phyloP scores from a whole-genome alignment of 2,888 invertebrate species.

The Nomada fabriciana region DNA sequence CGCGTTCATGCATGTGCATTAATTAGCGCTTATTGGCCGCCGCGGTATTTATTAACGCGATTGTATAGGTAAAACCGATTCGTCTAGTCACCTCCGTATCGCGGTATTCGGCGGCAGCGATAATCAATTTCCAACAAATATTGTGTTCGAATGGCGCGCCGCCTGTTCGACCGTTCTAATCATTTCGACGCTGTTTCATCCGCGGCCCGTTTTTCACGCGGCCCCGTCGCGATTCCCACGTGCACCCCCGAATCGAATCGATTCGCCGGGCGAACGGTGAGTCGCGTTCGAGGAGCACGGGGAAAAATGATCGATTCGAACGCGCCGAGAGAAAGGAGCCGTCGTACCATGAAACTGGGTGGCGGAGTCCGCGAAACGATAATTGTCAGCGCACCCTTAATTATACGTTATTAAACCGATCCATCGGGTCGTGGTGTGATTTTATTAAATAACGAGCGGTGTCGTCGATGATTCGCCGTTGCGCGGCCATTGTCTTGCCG shows the following conservation, averaged over 20 bases:
- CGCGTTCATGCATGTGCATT: slow-evolving; percentile 64
- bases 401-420: slow-evolving; percentile 70
- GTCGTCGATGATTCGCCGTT: slow-evolving; percentile 65
- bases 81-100: slow-evolving; percentile 64
- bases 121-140: slow-evolving; percentile 69
- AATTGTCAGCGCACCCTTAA: slow-evolving; percentile 64
- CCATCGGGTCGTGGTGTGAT: slow-evolving; percentile 58
- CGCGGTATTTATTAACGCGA: slow-evolving; percentile 71
- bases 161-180: slow-evolving; percentile 49
- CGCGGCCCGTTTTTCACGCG: background rate
- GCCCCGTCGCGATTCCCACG: background rate
- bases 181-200: slow-evolving; percentile 23
- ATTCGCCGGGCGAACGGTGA: background rate
- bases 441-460: slow-evolving; percentile 66
- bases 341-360: slow-evolving; percentile 29
- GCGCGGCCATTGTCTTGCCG: slow-evolving; percentile 48
- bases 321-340: slow-evolving; percentile 28
- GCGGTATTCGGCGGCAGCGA: slow-evolving; percentile 57
- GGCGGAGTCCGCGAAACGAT: slow-evolving; percentile 42
- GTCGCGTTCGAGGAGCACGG: background rate
- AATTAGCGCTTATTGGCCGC: slow-evolving; percentile 70
- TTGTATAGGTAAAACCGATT: slow-evolving; percentile 69
- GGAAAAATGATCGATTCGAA: slow-evolving; percentile 16
- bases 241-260: background rate
- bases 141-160: slow-evolving; percentile 41